Conservation (phyloP, 1,140 invertebrate species). For the Sycophaga agraensis region DNA sequence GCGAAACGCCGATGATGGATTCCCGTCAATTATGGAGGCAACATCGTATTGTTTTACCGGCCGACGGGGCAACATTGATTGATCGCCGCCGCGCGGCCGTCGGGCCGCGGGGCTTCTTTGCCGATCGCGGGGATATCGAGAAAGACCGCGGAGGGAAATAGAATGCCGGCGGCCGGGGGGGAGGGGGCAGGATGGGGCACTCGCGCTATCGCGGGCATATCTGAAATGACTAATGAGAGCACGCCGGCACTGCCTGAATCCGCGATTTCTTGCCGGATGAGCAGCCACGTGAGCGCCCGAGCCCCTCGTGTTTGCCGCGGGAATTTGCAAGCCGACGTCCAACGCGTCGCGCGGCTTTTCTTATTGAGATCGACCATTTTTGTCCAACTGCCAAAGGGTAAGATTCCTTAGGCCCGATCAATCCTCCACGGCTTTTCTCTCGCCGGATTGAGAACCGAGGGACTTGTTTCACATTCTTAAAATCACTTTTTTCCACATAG, state of each 20-base stretch:
- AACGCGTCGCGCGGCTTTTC: constrained; percentile 10
- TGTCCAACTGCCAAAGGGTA: too few species aligned
- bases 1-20: constrained; percentile 56
- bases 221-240: constrained; percentile 32
- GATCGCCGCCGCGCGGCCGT: constrained; percentile 47
- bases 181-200: neutral
- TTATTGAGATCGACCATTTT: constrained; percentile 25
- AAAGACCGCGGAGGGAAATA: constrained; percentile 4
- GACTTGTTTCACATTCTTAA: too few species aligned
- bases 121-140: constrained; percentile 15
- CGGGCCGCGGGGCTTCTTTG: too few species aligned
- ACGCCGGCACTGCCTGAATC: constrained; percentile 27
- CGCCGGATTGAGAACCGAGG: too few species aligned
- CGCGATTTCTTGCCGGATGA: constrained; percentile 21
- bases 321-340: neutral
- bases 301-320: constrained; percentile 4
- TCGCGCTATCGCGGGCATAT: constrained; percentile 26
- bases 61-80: constrained; percentile 56
- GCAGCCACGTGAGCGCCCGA: neutral
- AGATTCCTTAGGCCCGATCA: too few species aligned
- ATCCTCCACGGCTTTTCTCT: too few species aligned
- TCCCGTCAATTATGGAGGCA: constrained; percentile 58
- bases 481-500: too few species aligned
- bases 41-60: constrained; percentile 59
- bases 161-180: neutral